Base-by-base conservation (phyloP, 92 coral and sea anemone genomes). In the Metridium senile region DNA sequence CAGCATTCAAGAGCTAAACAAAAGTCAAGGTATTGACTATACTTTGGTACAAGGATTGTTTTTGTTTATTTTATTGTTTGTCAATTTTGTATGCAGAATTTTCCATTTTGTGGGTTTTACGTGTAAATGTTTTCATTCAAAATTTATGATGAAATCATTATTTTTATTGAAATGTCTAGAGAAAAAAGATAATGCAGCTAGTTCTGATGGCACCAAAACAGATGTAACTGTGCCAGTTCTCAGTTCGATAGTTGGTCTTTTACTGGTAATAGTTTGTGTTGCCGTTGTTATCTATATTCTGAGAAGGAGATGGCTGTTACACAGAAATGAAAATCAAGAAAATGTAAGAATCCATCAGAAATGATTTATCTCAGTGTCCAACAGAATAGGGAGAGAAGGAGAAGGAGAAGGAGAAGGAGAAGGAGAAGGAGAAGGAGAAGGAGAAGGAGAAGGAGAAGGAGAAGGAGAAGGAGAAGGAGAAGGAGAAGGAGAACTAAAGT, bases 221-320 rank as follows among this genome's bases (percentile, higher is more conserved):
- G 65, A 72, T 21, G 76, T 72, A n/a, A 72, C 76, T 17, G 51
- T 72, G 7, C 76, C 76, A 30, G 66, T 72, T 1, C 76, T 72
- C n/a, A 64, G 26, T 27, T 16, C 76, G 26, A 29, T 72, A 11
- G 49, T 72, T 19, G 63, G 43, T 9, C 1, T 72, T 28, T 17
- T 33, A 4, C 27, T 54, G 11, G 11, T 72, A 7, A 26, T 30
- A 2, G 1, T 72, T 0, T 46, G 64, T 53, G 51, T 31, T 19
- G 0, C 52, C 20, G 29, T 19, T 29, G 61, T 53, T 29, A 45
- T 56, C 26, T 72, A 53, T 22, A 29, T 54, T 8, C 19, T 51
- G 28, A 52, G 76, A 69, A 69, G 22, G 30, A 53, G 51, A 56
- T 13, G 76, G 51, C 61, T 54, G 9, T 22, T n/a, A 17, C 61